Conservation (phyloP, 2,888 invertebrate genomes). For the Plebejus argus region DNA sequence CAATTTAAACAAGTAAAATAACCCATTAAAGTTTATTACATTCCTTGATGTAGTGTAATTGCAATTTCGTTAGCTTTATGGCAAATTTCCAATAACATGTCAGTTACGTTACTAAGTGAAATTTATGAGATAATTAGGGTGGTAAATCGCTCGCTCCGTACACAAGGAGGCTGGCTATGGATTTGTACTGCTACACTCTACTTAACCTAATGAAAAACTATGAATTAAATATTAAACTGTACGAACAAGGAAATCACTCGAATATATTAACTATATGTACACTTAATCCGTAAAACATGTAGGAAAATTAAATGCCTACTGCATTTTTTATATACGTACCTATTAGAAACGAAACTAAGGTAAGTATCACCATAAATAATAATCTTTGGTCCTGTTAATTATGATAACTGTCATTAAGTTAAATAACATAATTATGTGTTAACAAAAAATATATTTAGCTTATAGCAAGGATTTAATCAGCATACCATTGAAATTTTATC, state of each 20-base stretch:
- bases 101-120: slow-evolving; percentile 77
- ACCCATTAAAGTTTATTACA: slow-evolving; percentile 33
- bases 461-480: no score
- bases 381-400: no score
- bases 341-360: no score
- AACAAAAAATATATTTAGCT: no score
- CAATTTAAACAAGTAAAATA: slow-evolving; percentile 25
- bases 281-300: not conserved
- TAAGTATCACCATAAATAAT: no score
- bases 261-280: slow-evolving; percentile 15
- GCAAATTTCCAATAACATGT: slow-evolving; percentile 73
- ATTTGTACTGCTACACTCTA: slow-evolving; percentile 47
- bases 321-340: not conserved
- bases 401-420: no score
- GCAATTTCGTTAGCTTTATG: slow-evolving; percentile 52
- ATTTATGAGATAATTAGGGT: slow-evolving; percentile 78
- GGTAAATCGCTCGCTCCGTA: slow-evolving; percentile 62
- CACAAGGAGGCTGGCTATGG: slow-evolving; percentile 57
- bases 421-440: no score
- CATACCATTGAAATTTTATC: not conserved
- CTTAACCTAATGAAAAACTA: slow-evolving; percentile 30
- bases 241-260: slow-evolving; percentile 15
- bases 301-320: not conserved
- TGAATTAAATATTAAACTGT: slow-evolving; percentile 9
- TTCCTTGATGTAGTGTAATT: slow-evolving; percentile 36